phyloP scores from a whole-genome alignment of 2,797 vertebrate species.

The Coracias cyanogaster region DNA sequence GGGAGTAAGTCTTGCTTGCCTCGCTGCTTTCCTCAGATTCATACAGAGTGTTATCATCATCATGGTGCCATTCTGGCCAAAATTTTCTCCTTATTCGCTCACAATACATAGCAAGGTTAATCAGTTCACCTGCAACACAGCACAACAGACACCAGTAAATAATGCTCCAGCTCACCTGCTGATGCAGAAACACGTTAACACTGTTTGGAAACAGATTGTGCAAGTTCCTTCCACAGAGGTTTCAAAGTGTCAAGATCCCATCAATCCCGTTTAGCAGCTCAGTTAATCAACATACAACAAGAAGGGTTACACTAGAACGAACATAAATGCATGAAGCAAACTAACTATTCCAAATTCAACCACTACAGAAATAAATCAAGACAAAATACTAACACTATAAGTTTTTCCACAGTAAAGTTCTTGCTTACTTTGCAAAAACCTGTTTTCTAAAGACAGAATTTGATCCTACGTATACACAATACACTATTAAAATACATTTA shows the following conservation, averaged over 20 bases:
- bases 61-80: constrained; percentile 97
- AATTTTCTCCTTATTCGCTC: constrained; percentile 95
- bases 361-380: background rate
- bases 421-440: background rate
- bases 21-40: constrained; percentile 89
- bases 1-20: constrained; percentile 84
- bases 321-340: background rate
- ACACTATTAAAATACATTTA: background rate
- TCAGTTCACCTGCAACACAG: constrained; percentile 88
- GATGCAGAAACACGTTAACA: background rate
- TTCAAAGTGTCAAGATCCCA: background rate
- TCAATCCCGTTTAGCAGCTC: background rate
- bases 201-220: background rate
- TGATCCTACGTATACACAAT: background rate
- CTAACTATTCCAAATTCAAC: background rate
- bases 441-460: background rate
- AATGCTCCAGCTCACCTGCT: background rate
- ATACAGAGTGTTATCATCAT: constrained; percentile 89
- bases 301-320: background rate
- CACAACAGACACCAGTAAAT: background rate
- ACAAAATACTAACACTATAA: background rate
- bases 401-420: background rate
- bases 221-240: background rate
- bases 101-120: constrained; percentile 97
- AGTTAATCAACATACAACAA: background rate